Evolutionary conservation across 2,888 invertebrate species (phyloP).

Genomic region (Rotaria macrura): DNA sequence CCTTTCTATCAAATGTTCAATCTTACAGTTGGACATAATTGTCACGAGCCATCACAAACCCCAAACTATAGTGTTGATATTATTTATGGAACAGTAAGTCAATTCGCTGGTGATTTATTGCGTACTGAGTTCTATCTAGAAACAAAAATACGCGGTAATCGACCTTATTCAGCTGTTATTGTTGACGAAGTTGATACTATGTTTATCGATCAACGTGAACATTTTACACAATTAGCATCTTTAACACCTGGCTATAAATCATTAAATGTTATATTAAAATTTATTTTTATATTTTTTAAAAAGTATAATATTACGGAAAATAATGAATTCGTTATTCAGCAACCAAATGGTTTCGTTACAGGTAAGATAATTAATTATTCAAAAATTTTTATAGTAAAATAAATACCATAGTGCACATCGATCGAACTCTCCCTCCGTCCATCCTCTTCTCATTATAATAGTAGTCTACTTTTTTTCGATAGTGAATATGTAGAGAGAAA

Average conservation of each 20-base stretch:
- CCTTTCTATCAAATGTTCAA: not conserved
- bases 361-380: not conserved
- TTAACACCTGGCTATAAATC: slow-evolving; percentile 26
- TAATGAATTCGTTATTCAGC: not conserved
- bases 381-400: no score
- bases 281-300: slow-evolving; percentile 23
- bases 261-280: slow-evolving; percentile 27
- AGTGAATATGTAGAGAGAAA: no score
- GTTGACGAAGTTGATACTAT: slow-evolving; percentile 35
- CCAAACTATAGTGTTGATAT: slow-evolving; percentile 25
- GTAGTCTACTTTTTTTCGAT: no score
- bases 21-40: slow-evolving; percentile 19
- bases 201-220: slow-evolving; percentile 31
- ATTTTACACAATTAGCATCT: slow-evolving; percentile 25
- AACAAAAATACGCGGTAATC: slow-evolving; percentile 16
- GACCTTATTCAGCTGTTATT: slow-evolving; percentile 16
- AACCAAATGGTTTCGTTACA: not conserved
- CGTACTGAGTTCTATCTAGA: slow-evolving; percentile 21
- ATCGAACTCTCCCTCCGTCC: no score
- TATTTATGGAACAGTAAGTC: slow-evolving; percentile 27
- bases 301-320: not conserved
- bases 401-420: no score
- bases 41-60: not conserved
- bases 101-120: slow-evolving; percentile 30
- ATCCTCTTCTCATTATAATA: no score